These are phyloP conservation scores for Galemys pyrenaicus DNA, from an alignment of 2,113 vertebrate species.

Conservation along the genomic window DNA sequence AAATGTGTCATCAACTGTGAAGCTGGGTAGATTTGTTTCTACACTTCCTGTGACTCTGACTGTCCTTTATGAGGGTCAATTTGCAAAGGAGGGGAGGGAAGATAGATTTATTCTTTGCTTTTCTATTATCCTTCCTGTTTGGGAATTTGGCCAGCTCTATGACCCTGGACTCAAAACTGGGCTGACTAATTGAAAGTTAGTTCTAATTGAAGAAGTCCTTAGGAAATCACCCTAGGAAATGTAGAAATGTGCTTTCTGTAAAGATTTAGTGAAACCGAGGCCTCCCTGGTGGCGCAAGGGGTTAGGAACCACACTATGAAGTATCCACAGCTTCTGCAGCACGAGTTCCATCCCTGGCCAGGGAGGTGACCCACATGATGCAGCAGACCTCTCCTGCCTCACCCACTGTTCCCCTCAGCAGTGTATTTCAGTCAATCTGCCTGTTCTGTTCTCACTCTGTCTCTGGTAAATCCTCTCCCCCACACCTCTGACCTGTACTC, in stretches of 20 bases:
- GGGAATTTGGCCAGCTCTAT: not conserved
- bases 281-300: no score
- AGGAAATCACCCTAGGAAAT: not conserved
- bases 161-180: not conserved
- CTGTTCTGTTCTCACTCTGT: no score
- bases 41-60: not conserved
- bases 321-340: no score
- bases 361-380: no score
- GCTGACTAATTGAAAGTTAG: not conserved
- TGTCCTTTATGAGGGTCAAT: not conserved
- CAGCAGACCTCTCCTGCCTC: no score
- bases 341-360: no score
- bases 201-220: not conserved
- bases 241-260: not conserved
- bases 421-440: no score
- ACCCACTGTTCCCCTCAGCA: no score
- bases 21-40: not conserved
- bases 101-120: not conserved
- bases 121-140: not conserved
- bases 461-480: no score
- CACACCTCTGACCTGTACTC: no score
- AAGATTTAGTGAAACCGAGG: conserved; percentile 34
- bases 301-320: no score
- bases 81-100: not conserved
- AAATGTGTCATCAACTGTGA: not conserved